Evolutionary conservation across 2,113 vertebrate species (phyloP).

Genomic region (Equus quagga): DNA sequence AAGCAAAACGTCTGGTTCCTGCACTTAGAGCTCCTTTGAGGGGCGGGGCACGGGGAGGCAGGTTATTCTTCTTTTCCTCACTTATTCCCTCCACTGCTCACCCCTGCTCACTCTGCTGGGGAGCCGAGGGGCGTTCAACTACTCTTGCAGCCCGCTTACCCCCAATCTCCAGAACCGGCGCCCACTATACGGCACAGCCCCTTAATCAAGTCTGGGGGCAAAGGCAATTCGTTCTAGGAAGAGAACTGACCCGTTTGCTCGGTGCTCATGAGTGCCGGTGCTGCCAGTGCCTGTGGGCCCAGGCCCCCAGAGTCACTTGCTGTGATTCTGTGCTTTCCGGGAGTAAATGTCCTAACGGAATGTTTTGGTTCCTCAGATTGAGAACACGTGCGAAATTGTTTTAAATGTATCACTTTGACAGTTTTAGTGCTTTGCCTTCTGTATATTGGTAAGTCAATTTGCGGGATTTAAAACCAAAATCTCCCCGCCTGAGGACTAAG

Average conservation of each 20-base stretch:
- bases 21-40: neutral
- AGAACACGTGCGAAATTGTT: neutral
- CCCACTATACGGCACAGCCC: neutral
- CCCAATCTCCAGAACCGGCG: fast-evolving
- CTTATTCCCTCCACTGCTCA: fast-evolving
- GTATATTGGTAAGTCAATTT: neutral
- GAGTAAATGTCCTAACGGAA: fast-evolving
- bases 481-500: neutral
- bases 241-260: fast-evolving
- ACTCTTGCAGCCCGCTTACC: neutral
- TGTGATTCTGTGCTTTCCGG: fast-evolving
- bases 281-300: fast-evolving
- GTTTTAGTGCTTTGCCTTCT: neutral
- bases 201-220: neutral
- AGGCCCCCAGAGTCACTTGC: neutral
- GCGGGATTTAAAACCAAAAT: neutral
- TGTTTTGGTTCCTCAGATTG: neutral
- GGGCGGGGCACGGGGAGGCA: fast-evolving
- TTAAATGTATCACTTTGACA: neutral
- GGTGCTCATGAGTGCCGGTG: fast-evolving
- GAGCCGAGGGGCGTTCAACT: fast-evolving
- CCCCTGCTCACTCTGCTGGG: fast-evolving
- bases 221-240: neutral
- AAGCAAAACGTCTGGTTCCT: neutral
- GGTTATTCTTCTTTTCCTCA: neutral